phyloP scores from a whole-genome alignment of 2,113 vertebrate species.

The Hemichromis elongatus region DNA sequence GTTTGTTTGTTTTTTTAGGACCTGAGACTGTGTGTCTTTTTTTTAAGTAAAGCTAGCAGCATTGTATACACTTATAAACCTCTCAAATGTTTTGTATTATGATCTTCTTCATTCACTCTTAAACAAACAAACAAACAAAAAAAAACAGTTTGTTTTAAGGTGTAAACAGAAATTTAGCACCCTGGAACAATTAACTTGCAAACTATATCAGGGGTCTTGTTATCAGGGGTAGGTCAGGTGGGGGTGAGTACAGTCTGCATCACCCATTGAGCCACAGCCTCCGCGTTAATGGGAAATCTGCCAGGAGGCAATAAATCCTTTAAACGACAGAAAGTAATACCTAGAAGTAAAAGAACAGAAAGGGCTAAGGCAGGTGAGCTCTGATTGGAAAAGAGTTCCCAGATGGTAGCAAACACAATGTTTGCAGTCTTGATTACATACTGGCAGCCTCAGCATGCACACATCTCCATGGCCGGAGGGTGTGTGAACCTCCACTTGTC shows the following conservation, averaged over 20 bases:
- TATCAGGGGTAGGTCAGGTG: fast-evolving
- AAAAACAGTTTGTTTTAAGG: neutral
- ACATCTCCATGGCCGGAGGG: constrained; percentile 8
- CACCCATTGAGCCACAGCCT: neutral
- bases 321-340: neutral
- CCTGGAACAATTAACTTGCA: neutral
- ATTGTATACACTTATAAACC: neutral
- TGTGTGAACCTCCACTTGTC: constrained; percentile 26
- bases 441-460: neutral
- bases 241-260: neutral
- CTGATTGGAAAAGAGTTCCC: neutral
- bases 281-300: neutral
- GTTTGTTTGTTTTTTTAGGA: neutral
- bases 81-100: neutral
- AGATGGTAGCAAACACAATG: neutral
- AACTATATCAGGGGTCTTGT: neutral
- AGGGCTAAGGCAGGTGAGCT: neutral
- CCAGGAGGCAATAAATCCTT: neutral
- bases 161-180: neutral
- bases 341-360: neutral
- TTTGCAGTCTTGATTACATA: neutral
- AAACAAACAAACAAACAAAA: neutral
- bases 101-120: neutral
- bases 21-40: neutral
- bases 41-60: neutral